Percentiles rank a stretch among this genome's conserved stretches.
Conservation (phyloP, 1,140 invertebrate species). For the Neodiprion lecontei region DNA sequence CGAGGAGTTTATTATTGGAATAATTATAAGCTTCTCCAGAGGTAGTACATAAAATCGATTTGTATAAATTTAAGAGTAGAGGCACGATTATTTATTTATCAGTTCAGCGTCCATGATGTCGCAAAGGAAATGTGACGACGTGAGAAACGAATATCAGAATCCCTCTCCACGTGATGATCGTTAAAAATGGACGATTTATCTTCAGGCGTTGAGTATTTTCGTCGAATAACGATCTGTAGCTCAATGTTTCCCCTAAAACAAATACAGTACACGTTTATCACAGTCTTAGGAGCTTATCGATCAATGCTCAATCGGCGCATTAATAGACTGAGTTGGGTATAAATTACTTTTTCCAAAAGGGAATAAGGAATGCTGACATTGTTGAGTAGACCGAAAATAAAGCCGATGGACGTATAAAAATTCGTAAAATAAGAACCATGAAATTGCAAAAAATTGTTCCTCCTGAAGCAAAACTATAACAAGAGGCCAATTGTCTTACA, state of each 20-base stretch:
- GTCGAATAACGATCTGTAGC: background rate
- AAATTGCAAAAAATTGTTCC: background rate
- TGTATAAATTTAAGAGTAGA: too few relatives aligned
- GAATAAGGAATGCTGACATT: too few relatives aligned
- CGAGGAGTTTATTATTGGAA: background rate
- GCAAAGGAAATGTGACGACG: background rate
- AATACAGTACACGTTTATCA: background rate
- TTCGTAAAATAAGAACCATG: background rate
- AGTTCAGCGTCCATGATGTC: background rate
- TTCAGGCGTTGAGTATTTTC: background rate
- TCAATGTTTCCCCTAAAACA: background rate
- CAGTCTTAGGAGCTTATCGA: background rate
- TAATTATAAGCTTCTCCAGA: background rate
- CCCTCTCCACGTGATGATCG: background rate
- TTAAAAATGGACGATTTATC: background rate
- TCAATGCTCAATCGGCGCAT: background rate
- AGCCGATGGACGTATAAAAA: too few relatives aligned
- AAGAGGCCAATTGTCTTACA: too few relatives aligned
- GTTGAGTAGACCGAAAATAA: too few relatives aligned
- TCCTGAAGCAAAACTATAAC: background rate
- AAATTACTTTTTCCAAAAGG: too few relatives aligned
- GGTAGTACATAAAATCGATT: too few relatives aligned
- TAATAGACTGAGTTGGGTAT: background rate
- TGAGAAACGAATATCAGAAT: background rate
- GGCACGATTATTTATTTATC: too few relatives aligned